These are phyloP conservation scores for Gallinago nigripennis DNA, from an alignment of 2,797 vertebrate species.

Conservation along the genomic window DNA sequence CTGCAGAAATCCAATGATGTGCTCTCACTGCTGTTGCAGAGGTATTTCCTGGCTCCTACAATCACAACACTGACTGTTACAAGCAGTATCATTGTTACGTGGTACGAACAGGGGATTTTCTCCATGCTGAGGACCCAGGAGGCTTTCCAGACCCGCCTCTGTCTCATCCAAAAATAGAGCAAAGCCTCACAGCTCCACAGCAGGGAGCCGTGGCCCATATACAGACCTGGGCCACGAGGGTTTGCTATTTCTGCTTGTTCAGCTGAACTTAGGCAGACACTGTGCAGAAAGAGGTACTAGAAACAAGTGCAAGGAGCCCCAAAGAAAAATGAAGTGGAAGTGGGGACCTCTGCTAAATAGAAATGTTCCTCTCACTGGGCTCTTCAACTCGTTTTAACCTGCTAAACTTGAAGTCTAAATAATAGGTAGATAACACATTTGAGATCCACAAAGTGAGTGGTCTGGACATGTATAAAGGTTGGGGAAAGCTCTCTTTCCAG, in stretches of 20 bases:
- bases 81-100: not conserved
- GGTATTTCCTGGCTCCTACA: not conserved
- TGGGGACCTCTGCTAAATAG: not conserved
- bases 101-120: not conserved
- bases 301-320: not conserved
- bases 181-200: not conserved
- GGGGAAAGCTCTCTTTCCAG: not conserved
- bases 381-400: not conserved
- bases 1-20: not conserved
- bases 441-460: not conserved
- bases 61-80: not conserved
- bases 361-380: not conserved
- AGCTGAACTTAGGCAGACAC: not conserved
- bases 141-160: not conserved
- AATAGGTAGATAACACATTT: not conserved
- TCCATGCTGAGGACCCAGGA: not conserved
- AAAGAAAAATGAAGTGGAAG: not conserved
- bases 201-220: not conserved
- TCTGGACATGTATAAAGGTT: not conserved
- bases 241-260: constrained; percentile 10
- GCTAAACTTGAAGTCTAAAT: not conserved
- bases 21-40: not conserved
- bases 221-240: not conserved
- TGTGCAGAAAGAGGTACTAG: not conserved
- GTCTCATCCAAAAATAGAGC: not conserved